Evolutionary conservation across 2,113 vertebrate species (phyloP).

Genomic region (Oostethus manadensis): DNA sequence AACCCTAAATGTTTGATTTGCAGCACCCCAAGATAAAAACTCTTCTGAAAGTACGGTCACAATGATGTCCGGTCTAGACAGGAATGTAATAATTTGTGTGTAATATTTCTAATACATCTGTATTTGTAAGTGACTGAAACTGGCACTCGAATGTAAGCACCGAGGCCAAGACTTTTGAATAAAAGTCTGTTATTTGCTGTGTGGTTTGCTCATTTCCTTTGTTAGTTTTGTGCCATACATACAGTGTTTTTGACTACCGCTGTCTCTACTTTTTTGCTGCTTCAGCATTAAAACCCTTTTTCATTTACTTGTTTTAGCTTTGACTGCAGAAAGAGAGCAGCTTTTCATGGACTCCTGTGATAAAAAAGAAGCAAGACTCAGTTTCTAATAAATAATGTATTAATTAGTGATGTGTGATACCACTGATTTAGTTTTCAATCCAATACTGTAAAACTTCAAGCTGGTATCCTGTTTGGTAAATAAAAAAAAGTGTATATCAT

Average conservation of each 20-base stretch:
- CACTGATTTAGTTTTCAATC: too few species aligned
- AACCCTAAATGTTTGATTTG: conserved; percentile 44
- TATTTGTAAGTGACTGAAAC: conserved; percentile 55
- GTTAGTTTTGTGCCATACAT: conserved; percentile 57
- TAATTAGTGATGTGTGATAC: conserved; percentile 1
- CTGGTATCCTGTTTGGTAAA: too few species aligned
- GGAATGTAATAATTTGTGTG: conserved; percentile 65
- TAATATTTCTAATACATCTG: conserved; percentile 65
- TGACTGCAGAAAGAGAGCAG: conserved; percentile 24
- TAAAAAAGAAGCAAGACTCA: conserved; percentile 4
- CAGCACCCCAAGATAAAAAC: conserved; percentile 36
- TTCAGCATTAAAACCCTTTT: conserved; percentile 46
- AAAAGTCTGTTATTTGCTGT: conserved; percentile 65
- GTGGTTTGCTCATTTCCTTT: conserved; percentile 75
- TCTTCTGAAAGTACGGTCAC: conserved; percentile 42
- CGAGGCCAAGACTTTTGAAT: conserved; percentile 51
- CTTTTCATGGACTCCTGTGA: conserved; percentile 30
- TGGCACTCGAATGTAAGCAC: conserved; percentile 54
- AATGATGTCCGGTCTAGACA: conserved; percentile 62
- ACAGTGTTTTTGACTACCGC: conserved; percentile 48
- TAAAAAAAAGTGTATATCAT: too few species aligned
- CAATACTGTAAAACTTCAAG: too few species aligned
- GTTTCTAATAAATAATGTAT: conserved; percentile 21
- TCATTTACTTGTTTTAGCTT: conserved; percentile 19
- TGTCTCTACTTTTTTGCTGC: conserved; percentile 48